These are phyloP conservation scores for Parthenolecanium corni DNA, from an alignment of 2,888 invertebrate species.

Conservation along the genomic window DNA sequence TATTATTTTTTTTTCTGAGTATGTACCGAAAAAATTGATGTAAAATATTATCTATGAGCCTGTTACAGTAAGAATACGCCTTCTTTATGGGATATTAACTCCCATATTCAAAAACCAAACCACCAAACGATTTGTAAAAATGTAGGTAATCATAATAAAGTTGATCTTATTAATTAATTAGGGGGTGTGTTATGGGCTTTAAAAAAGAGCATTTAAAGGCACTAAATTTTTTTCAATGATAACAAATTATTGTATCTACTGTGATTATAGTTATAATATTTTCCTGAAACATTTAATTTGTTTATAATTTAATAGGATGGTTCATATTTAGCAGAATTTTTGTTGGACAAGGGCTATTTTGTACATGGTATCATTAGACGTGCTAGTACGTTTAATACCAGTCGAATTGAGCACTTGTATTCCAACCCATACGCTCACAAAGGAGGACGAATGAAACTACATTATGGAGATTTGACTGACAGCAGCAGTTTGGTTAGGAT, in stretches of 20 bases:
- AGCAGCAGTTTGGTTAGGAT: slow-evolving; percentile 87
- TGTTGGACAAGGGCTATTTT: slow-evolving; percentile 81
- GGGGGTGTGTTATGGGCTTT: too few relatives aligned
- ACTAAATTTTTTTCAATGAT: neutral
- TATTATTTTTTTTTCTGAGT: too few relatives aligned
- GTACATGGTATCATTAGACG: slow-evolving; percentile 93
- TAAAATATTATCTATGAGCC: too few relatives aligned
- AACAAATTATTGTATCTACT: neutral
- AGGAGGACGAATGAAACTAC: slow-evolving; percentile 81
- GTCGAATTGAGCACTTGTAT: slow-evolving; percentile 90
- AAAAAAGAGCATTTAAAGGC: slow-evolving; percentile 1
- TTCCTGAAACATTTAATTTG: neutral
- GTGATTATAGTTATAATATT: too few relatives aligned
- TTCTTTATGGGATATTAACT: too few relatives aligned
- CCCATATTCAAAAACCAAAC: too few relatives aligned
- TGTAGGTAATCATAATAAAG: too few relatives aligned
- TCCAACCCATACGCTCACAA: slow-evolving; percentile 77
- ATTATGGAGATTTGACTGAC: slow-evolving; percentile 98
- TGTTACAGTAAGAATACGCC: too few relatives aligned
- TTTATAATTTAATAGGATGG: slow-evolving; percentile 63
- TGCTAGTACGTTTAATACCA: slow-evolving; percentile 92
- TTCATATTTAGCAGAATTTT: slow-evolving; percentile 88
- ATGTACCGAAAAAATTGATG: too few relatives aligned
- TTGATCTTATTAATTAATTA: too few relatives aligned
- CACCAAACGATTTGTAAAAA: too few relatives aligned